phyloP scores from a whole-genome alignment of 2,888 invertebrate species.

The Heteromyza rotundicornis region DNA sequence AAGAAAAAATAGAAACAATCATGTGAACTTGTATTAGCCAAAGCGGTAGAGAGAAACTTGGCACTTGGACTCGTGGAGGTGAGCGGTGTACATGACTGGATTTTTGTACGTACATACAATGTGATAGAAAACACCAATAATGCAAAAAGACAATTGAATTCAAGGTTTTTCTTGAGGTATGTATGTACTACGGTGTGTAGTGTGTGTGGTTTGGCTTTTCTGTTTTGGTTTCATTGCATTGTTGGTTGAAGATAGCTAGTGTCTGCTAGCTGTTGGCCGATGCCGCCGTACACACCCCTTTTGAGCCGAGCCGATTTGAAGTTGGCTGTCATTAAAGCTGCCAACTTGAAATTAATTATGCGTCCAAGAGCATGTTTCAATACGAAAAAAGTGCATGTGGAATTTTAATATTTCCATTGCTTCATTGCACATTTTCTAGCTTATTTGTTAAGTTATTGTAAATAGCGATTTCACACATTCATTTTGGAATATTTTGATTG shows the following conservation, averaged over 20 bases:
- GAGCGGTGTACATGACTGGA: neutral
- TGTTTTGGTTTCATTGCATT: neutral
- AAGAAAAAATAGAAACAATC: neutral
- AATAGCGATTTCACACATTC: neutral
- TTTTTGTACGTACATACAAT: neutral
- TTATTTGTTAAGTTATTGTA: neutral
- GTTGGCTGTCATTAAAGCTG: neutral
- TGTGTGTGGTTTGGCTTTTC: neutral
- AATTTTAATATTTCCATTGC: neutral
- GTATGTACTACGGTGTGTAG: too few species aligned
- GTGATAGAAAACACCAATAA: neutral
- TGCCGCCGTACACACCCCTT: neutral
- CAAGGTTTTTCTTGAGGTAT: neutral
- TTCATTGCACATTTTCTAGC: neutral
- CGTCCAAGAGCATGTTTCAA: neutral
- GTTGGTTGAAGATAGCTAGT: too few species aligned
- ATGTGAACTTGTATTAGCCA: neutral
- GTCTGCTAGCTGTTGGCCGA: neutral
- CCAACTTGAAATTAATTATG: conserved; percentile 4
- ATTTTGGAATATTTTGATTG: neutral
- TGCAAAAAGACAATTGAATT: conserved; percentile 3
- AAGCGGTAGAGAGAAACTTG: neutral
- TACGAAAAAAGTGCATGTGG: too few species aligned
- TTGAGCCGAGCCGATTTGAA: too few species aligned
- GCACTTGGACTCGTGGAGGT: neutral